These are phyloP conservation scores for Xestobium rufovillosum DNA, from an alignment of 2,888 invertebrate genomes.

Conservation along the genomic window DNA sequence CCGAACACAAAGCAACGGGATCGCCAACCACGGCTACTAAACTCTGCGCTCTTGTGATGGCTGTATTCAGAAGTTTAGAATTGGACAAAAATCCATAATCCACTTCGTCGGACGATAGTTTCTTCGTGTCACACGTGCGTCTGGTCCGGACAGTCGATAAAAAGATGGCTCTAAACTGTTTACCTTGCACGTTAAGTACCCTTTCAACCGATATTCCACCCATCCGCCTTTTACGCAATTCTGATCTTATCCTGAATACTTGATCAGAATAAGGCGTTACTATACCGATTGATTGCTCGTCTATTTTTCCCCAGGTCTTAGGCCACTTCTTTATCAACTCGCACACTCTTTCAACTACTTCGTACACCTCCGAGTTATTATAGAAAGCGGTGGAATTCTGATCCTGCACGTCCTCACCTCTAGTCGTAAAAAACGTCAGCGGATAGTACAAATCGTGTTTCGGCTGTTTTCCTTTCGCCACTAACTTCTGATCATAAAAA, in stretches of 20 bases:
- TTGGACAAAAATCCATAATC: slow-evolving; percentile 79
- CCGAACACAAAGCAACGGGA: slow-evolving; percentile 71
- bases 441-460: slow-evolving; percentile 65
- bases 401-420: slow-evolving; percentile 75
- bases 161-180: slow-evolving; percentile 77
- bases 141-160: slow-evolving; percentile 71
- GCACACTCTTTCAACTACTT: slow-evolving; percentile 67
- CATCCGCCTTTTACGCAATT: slow-evolving; percentile 64
- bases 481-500: slow-evolving; percentile 71
- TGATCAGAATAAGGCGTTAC: slow-evolving; percentile 81
- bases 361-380: slow-evolving; percentile 74
- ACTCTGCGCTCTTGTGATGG: slow-evolving; percentile 74
- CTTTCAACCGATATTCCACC: slow-evolving; percentile 73
- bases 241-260: slow-evolving; percentile 64
- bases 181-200: slow-evolving; percentile 79
- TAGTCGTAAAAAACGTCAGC: slow-evolving; percentile 70
- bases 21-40: slow-evolving; percentile 79
- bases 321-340: slow-evolving; percentile 71
- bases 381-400: slow-evolving; percentile 71
- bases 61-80: slow-evolving; percentile 73
- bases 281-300: slow-evolving; percentile 74
- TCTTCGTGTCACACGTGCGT: slow-evolving; percentile 56
- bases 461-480: slow-evolving; percentile 65
- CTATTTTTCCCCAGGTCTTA: slow-evolving; percentile 59
- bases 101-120: slow-evolving; percentile 49